Conservation (phyloP, 2,888 invertebrate species). For the Scaptomyza cyrtandrae region DNA sequence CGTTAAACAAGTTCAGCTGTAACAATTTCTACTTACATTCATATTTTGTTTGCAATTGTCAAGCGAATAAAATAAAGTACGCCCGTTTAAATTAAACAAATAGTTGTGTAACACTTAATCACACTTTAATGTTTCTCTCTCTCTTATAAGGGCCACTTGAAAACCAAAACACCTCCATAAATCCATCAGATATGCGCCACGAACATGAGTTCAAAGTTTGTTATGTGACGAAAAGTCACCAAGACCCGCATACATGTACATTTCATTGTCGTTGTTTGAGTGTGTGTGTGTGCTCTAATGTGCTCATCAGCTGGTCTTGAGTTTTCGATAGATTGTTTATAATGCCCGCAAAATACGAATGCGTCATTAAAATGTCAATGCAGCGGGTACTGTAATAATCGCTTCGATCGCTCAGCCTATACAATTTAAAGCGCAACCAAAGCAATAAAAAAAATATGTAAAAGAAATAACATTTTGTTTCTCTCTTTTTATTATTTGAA, state of each 20-base stretch:
- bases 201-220: constrained; percentile 20
- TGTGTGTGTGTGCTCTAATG: constrained; percentile 6
- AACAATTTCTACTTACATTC: neutral
- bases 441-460: neutral
- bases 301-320: constrained; percentile 53
- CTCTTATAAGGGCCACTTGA: constrained; percentile 21
- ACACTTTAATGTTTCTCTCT: neutral
- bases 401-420: neutral
- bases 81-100: neutral
- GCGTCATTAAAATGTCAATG: constrained; percentile 29
- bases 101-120: constrained; percentile 1
- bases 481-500: neutral
- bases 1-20: neutral
- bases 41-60: too few species aligned
- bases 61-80: too few species aligned
- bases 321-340: constrained; percentile 50
- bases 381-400: constrained; percentile 34
- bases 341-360: constrained; percentile 55
- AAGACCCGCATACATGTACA: constrained; percentile 52
- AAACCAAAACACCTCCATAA: constrained; percentile 41
- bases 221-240: constrained; percentile 48
- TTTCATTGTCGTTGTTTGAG: too few species aligned
- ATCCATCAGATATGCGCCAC: constrained; percentile 43
- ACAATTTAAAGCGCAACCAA: neutral
- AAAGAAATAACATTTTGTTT: constrained; percentile 1